Conservation (phyloP, 1,140 invertebrate genomes). For the Gonatopus flavifemur region DNA sequence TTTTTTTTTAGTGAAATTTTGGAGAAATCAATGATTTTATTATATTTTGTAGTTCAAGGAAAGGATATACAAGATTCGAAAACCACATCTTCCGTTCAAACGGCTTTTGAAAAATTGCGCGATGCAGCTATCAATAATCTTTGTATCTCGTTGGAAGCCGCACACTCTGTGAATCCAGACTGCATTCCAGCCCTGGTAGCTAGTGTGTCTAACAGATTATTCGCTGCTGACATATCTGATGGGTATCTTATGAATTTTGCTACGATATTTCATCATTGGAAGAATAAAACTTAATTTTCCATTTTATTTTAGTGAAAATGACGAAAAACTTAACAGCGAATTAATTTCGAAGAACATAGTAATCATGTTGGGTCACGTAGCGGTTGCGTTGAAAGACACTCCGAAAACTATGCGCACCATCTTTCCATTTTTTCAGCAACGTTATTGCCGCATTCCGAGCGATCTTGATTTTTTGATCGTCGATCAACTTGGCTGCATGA, state of each 20-base stretch:
- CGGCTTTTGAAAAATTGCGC: slow-evolving; percentile 82
- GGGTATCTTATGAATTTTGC: slow-evolving; percentile 55
- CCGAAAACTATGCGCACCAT: slow-evolving; percentile 93
- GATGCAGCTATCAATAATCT: slow-evolving; percentile 96
- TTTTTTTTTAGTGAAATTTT: slow-evolving; percentile 4
- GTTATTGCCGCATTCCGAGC: slow-evolving; percentile 88
- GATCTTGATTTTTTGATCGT: slow-evolving; percentile 92
- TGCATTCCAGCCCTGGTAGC: slow-evolving; percentile 94
- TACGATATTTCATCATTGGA: neutral
- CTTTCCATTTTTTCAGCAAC: slow-evolving; percentile 94
- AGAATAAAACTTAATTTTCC: neutral
- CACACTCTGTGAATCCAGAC: slow-evolving; percentile 81
- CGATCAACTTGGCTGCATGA: slow-evolving; percentile 96
- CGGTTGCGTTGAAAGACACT: slow-evolving; percentile 89
- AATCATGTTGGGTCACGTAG: slow-evolving; percentile 95
- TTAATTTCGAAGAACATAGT: slow-evolving; percentile 96
- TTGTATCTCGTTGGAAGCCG: slow-evolving; percentile 89
- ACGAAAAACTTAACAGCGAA: slow-evolving; percentile 44
- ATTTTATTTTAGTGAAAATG: slow-evolving; percentile 33
- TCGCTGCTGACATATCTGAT: slow-evolving; percentile 83
- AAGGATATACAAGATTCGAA: slow-evolving; percentile 51
- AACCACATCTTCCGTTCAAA: slow-evolving; percentile 54
- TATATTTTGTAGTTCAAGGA: slow-evolving; percentile 57
- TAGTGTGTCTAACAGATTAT: slow-evolving; percentile 91
- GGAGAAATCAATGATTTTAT: slow-evolving; percentile 2